phyloP scores from a whole-genome alignment of 2,888 invertebrate species.

The Phyto melanocephala region DNA sequence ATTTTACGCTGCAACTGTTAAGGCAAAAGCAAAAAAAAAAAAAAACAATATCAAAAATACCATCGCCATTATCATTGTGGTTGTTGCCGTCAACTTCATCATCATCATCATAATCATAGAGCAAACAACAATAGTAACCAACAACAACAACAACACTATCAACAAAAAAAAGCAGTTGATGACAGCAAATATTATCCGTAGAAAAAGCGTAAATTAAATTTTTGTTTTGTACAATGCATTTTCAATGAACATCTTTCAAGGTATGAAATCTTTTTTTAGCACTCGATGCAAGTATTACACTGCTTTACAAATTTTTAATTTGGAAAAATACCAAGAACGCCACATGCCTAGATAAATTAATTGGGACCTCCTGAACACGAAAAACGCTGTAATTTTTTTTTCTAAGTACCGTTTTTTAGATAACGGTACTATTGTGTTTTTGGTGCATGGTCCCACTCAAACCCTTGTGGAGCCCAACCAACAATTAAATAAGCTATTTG shows the following conservation, averaged over 20 bases:
- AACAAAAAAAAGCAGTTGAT: constrained; percentile 13
- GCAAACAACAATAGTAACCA: constrained; percentile 21
- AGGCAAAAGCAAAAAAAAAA: constrained; percentile 23
- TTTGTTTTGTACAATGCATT: constrained; percentile 16
- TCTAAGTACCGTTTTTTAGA: too few species aligned
- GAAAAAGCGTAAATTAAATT: constrained; percentile 39
- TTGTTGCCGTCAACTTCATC: neutral
- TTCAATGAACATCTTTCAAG: neutral
- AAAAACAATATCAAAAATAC: too few species aligned
- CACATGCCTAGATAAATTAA: too few species aligned
- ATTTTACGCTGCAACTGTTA: constrained; percentile 56
- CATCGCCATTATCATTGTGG: constrained; percentile 1
- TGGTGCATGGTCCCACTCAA: too few species aligned
- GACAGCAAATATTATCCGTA: constrained; percentile 11
- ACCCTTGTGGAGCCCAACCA: too few species aligned
- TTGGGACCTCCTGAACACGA: too few species aligned
- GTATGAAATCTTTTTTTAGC: neutral
- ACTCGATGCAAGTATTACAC: too few species aligned
- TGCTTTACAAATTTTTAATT: too few species aligned
- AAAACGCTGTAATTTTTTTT: too few species aligned
- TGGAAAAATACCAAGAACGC: too few species aligned
- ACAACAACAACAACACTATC: constrained; percentile 7
- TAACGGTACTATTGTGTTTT: too few species aligned
- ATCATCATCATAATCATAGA: constrained; percentile 4
- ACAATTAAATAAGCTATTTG: too few species aligned